Evolutionary conservation across 1,140 invertebrate genomes (phyloP).

Genomic region (Ostrea edulis): DNA sequence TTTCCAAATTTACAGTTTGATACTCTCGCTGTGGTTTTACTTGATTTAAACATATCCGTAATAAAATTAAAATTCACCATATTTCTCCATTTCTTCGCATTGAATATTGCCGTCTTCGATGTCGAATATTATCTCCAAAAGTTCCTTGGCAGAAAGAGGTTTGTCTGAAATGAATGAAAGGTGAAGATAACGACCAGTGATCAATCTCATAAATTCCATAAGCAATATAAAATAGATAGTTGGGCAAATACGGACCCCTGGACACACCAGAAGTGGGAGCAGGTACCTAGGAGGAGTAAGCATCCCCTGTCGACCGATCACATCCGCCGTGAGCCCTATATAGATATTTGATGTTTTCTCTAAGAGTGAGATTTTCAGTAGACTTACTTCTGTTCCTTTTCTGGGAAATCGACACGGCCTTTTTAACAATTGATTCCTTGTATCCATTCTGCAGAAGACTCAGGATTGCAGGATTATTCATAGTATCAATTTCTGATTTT

Average conservation of each 20-base stretch:
- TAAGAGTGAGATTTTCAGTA: no score
- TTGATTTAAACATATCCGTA: no score
- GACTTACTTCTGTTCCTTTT: background rate
- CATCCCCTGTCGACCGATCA: no score
- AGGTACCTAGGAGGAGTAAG: no score
- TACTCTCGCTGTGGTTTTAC: no score
- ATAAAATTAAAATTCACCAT: background rate
- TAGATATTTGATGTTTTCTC: background rate
- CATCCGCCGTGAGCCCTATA: no score
- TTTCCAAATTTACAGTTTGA: no score
- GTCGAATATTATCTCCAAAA: background rate
- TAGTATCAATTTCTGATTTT: background rate
- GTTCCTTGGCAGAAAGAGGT: background rate
- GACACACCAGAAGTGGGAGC: no score
- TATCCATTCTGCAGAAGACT: background rate
- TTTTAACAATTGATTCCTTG: background rate
- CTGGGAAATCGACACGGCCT: background rate
- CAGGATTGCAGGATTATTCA: background rate
- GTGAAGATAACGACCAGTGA: no score
- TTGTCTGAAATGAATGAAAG: background rate
- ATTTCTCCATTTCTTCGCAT: background rate
- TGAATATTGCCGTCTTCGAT: background rate
- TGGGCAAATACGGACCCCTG: no score
- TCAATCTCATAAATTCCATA: no score
- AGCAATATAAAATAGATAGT: no score